Percentiles rank a stretch among this genome's conserved stretches.
phyloP scores from a whole-genome alignment of 1,140 invertebrate genomes.

The Apis laboriosa region DNA sequence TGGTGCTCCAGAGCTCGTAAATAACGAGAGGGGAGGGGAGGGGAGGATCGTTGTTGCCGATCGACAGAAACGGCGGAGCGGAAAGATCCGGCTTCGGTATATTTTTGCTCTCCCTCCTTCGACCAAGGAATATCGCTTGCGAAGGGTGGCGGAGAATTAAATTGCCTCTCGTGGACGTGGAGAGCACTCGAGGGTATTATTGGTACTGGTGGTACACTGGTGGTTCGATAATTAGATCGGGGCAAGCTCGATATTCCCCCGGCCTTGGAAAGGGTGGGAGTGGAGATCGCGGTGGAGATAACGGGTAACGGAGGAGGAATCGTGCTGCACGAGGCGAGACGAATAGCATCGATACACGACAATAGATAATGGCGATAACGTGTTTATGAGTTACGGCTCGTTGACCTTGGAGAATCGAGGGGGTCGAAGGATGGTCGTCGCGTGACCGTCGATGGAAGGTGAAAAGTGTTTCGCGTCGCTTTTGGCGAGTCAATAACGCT shows the following conservation, averaged over 20 bases:
- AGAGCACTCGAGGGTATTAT: neutral
- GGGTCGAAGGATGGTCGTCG: too few species aligned
- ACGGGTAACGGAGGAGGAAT: neutral
- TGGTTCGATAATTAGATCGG: constrained; percentile 22
- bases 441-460: neutral
- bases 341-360: too few species aligned
- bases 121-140: neutral
- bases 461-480: constrained; percentile 31
- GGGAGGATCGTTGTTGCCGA: constrained; percentile 12
- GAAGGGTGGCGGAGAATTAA: neutral
- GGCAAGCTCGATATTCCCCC: neutral
- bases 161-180: neutral
- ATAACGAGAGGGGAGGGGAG: neutral
- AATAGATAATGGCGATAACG: constrained; percentile 55
- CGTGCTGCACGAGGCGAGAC: constrained; percentile 54
- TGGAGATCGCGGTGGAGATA: neutral
- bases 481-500: constrained; percentile 38
- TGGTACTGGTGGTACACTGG: neutral
- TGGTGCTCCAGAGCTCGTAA: constrained; percentile 35
- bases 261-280: neutral
- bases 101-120: neutral
- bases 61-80: neutral
- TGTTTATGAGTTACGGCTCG: constrained; percentile 21
- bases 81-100: constrained; percentile 6
- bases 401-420: constrained; percentile 33